Evolutionary conservation across 1,140 invertebrate species (phyloP), one percentile per base, ranked within the genome.

Genomic region (Hirudo medicinalis): DNA sequence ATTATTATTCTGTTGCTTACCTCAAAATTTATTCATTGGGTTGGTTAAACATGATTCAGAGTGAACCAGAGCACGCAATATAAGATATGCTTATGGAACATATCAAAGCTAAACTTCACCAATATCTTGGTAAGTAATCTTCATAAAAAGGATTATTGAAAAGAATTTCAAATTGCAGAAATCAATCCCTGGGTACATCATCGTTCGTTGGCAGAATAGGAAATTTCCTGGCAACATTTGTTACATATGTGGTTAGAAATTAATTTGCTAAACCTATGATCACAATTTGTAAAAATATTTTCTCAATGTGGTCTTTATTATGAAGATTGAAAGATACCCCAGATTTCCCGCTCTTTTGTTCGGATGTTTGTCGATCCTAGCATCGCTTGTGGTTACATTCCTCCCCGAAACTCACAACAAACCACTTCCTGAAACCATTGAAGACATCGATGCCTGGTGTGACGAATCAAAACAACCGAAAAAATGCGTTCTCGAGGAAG

Each of bases 341-440:
- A 63, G 29, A 22, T 13, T 68, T 22, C 71, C 71, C 4, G 43
- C 27, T 32, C n/a, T 72, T 8, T 25, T 53, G 27, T 72, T 68
- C 43, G 71, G 71, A 0, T 40, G 72, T 0, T 67, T 74, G 20
- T 75, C 76, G 11, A 43, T 79, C 19, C 20, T 75, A 25, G 72
- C 75, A 8, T 75, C 72, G 19, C 6, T 73, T 19, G 36, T 74
- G 0, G 72, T 70, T 8, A 32, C 75, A 8, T 40, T 74, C 9
- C 74, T 79, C 53, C 78, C 78, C 6, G 78, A 79, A 71, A 79
- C 78, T 19, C 53, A 73, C 19, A 72, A 75, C 53, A 69, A 66
- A 27, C 75, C 75, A 29, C 71, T 79, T 9, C 76, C 78, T 9
- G 72, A 75, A 27, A 78, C 78, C 2, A 73, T 79, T 40, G 53